Evolutionary conservation across 1,140 invertebrate genomes (phyloP), one percentile per base, ranked within the genome.

Genomic region (Drosophila miranda): DNA sequence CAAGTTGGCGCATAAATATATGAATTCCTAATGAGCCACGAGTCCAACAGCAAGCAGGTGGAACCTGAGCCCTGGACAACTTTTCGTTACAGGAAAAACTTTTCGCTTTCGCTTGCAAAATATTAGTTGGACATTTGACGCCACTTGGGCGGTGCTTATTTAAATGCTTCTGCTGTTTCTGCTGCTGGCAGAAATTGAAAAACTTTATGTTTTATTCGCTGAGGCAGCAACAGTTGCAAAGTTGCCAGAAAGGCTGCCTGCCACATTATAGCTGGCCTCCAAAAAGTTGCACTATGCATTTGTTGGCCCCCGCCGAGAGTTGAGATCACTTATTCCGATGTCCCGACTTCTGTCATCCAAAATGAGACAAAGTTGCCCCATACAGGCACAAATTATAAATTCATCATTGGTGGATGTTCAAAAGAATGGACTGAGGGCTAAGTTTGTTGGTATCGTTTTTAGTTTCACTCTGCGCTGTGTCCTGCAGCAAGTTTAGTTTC

Each of bases 121-220:
- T 83, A 83, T 83, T 78, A 79, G 80, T 83, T 83, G 59, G 44
- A 66, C 67, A 79, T 84, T 83, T 73, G 72, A 79, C 72, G 75
- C 62, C 80, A 54, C 63, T 83, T 59, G 61, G 66, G 42, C 58
- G 57, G 14, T 62, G 30, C 64, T 53, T 70, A 55, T 79, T 75
- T 61, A 61, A 67, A 57, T 69, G 64, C 38, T 64, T 38, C 42
- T 44, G 38, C 44, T 44, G 6, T 51, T 16, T 45, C 19, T 62
- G 21, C 44, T 58, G 16, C 44, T 34, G 54, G 21, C 54, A 56
- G 43, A 83, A 69, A 83, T 83, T 75, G 66, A 79, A 79, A 76
- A 83, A 83, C 54, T 84, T 83, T 66, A 50, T 49, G 42, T 66
- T 78, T 81, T 78, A 82, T 78, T 74, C 63, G 43, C 54, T 41